Evolutionary conservation across 2,888 invertebrate genomes (phyloP), one percentile per base, ranked within the genome.

Genomic region (Acronicta psi): DNA sequence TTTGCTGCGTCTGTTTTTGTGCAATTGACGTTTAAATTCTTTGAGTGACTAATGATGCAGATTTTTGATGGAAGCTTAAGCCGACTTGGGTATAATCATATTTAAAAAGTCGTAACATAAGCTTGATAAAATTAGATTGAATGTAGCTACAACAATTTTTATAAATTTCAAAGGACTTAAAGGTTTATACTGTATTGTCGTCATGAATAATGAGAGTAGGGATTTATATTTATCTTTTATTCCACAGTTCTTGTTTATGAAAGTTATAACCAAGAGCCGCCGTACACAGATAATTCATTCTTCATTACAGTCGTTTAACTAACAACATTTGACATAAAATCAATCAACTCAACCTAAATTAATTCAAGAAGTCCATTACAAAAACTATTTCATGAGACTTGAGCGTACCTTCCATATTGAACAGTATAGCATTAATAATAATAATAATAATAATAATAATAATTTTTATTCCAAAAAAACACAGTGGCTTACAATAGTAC

Each of bases 1-100:
- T 93, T 91, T 90, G 81, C 82, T 86, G 87, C 89, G 81, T 82
- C 87, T 94, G 93, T 94, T 93, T 93, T 93, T 93, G 91, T 93
- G 86, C 88, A 93, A 92, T 93, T 89, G 93, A 92, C 90, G 92
- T 84, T 83, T 83, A 89, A 91, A 89, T 89, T 88, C 87, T 83
- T 81, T 71, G 78, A 74, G 79, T 91, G 90, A 94, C 82, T 90
- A 90, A 93, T 93, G 93, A 89, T 89, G 58, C 63, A 52, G 75
- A 86, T 86, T 87, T 86, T 71, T 70, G 81, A 86, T 77, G 76
- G 84, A 75, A 83, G 83, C 81, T 86, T 86, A 81, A 79, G 61
- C 64, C 77, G 78, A 79, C 77, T 73, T 45, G 13, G 47, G 46
- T 61, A 57, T 64, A 56, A 68, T 59, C 42, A 54, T 59, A 17